Conservation (phyloP, 2,888 invertebrate species). For the Protodeltote pygarga region DNA sequence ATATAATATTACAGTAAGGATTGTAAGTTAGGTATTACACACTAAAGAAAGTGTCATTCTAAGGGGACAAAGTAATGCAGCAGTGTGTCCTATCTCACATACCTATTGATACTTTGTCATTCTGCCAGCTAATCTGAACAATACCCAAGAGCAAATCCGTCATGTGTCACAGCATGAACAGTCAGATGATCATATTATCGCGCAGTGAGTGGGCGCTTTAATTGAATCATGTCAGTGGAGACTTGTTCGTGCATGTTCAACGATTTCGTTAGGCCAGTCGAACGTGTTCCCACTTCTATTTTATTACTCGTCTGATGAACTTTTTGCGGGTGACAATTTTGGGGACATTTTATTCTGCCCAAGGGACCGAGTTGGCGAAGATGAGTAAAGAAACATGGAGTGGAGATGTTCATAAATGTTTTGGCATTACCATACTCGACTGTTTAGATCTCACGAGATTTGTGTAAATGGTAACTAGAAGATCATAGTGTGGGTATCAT, state of each 20-base stretch:
- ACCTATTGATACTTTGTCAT: neutral
- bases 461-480: too few species aligned
- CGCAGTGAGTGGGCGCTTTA: constrained; percentile 22
- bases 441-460: too few species aligned
- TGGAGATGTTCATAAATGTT: too few species aligned
- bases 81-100: neutral
- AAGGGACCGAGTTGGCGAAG: neutral
- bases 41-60: too few species aligned
- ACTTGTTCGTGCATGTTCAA: constrained; percentile 10
- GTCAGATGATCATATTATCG: constrained; percentile 27
- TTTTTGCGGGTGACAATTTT: constrained; percentile 14
- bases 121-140: neutral
- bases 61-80: too few species aligned
- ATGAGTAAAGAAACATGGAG: constrained; percentile 2
- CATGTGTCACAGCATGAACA: constrained; percentile 8
- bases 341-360: constrained; percentile 7
- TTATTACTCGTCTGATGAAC: constrained; percentile 8
- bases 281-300: constrained; percentile 1
- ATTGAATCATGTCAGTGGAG: constrained; percentile 28
- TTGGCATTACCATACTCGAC: too few species aligned
- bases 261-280: constrained; percentile 24
- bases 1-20: too few species aligned
- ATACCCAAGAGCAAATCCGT: constrained; percentile 8
- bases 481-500: too few species aligned
- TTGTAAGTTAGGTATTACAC: too few species aligned